Percentiles rank a stretch among this genome's conserved stretches.
These are phyloP conservation scores for Platynereis dumerilii DNA, from an alignment of 2,888 invertebrate species.

Conservation along the genomic window DNA sequence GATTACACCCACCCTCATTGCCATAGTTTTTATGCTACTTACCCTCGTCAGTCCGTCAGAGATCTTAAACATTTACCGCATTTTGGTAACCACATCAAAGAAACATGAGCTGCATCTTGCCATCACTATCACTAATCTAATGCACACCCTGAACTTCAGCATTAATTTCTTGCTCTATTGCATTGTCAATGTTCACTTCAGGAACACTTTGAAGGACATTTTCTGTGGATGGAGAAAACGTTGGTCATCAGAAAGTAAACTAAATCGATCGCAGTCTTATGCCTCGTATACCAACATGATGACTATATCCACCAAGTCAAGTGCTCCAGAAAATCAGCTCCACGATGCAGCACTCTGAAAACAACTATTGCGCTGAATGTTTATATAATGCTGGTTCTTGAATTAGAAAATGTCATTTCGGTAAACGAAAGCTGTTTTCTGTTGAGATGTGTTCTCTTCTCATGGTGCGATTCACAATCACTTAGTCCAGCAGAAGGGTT, in stretches of 20 bases:
- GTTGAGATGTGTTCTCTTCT: too few relatives aligned
- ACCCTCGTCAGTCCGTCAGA: conserved; percentile 59
- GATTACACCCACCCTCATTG: conserved; percentile 57
- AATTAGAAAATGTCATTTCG: too few relatives aligned
- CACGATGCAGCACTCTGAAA: too few relatives aligned
- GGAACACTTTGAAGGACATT: conserved; percentile 27
- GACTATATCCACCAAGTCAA: too few relatives aligned
- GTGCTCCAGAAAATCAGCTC: too few relatives aligned
- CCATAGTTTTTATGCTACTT: conserved; percentile 56
- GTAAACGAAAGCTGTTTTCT: too few relatives aligned
- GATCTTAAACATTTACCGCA: conserved; percentile 50
- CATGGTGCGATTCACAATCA: too few relatives aligned
- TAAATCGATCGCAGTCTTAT: too few relatives aligned
- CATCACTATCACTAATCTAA: conserved; percentile 30
- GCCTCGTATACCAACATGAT: too few relatives aligned
- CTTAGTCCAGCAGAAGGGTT: too few relatives aligned
- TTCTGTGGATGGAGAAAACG: conserved; percentile 11
- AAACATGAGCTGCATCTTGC: conserved; percentile 26
- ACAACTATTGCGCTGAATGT: too few relatives aligned
- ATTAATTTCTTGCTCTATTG: conserved; percentile 44
- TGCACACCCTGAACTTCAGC: conserved; percentile 40
- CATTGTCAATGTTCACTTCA: conserved; percentile 37
- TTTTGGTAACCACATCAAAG: conserved; percentile 18
- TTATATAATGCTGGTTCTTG: too few relatives aligned
- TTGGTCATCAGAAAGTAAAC: background rate